Conservation (phyloP, 2,888 invertebrate species). For the Epicampocera succincta region DNA sequence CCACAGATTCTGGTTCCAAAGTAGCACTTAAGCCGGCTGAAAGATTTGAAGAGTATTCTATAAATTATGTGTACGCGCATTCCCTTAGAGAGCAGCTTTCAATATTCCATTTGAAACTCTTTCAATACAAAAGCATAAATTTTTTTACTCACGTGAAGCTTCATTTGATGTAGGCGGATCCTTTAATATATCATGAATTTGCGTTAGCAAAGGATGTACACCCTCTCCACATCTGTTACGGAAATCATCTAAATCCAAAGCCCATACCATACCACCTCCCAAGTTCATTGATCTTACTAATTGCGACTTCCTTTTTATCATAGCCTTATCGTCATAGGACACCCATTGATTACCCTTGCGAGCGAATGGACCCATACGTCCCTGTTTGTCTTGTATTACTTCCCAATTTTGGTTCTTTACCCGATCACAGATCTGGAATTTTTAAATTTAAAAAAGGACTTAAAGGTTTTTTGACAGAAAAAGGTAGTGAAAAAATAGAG, state of each 20-base stretch:
- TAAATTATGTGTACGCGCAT: too few species aligned
- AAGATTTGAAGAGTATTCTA: background rate
- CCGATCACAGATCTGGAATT: constrained; percentile 89
- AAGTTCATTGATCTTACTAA: constrained; percentile 89
- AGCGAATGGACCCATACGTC: constrained; percentile 93
- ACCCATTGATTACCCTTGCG: constrained; percentile 95
- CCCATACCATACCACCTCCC: constrained; percentile 96
- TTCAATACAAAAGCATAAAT: too few species aligned
- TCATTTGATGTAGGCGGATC: constrained; percentile 79
- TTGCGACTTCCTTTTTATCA: constrained; percentile 90
- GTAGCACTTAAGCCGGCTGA: constrained; percentile 72
- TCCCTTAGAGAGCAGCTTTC: too few species aligned
- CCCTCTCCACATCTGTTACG: constrained; percentile 90
- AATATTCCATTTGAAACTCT: too few species aligned
- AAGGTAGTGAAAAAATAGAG: too few species aligned
- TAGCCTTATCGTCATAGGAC: constrained; percentile 91
- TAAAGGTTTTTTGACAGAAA: too few species aligned
- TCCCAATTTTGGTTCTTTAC: constrained; percentile 90
- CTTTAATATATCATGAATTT: constrained; percentile 88
- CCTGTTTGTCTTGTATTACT: constrained; percentile 88
- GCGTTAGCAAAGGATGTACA: constrained; percentile 89
- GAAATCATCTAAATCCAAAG: constrained; percentile 94
- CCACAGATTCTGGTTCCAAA: constrained; percentile 72
- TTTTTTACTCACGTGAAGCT: constrained; percentile 74
- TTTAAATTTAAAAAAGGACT: background rate